Conservation (phyloP, 2,888 invertebrate genomes). For the Nycteola revayana region DNA sequence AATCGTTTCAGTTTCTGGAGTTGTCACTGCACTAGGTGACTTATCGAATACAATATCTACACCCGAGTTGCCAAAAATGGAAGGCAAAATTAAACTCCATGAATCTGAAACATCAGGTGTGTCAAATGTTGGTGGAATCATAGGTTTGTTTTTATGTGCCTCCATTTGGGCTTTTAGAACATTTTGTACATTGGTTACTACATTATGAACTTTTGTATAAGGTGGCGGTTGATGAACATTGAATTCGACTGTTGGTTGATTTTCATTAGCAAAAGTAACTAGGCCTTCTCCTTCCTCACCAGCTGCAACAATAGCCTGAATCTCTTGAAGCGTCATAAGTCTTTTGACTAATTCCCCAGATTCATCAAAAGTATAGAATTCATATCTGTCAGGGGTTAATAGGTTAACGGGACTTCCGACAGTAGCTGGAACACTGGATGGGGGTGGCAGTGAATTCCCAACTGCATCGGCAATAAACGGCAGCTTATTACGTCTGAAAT, state of each 20-base stretch:
- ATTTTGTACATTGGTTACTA: conserved; percentile 91
- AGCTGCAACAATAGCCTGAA: conserved; percentile 91
- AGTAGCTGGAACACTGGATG: conserved; percentile 80
- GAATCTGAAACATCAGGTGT: conserved; percentile 88
- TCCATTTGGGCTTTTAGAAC: conserved; percentile 91
- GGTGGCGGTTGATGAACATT: conserved; percentile 81
- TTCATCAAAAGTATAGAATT: conserved; percentile 93
- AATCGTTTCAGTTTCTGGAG: conserved; percentile 70
- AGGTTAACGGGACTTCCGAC: conserved; percentile 91
- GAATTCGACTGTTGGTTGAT: conserved; percentile 70
- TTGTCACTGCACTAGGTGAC: conserved; percentile 54
- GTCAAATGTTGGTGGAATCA: conserved; percentile 79
- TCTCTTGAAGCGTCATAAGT: conserved; percentile 92
- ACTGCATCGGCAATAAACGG: conserved; percentile 86
- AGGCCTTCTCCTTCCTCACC: conserved; percentile 86
- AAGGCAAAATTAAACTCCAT: conserved; percentile 92
- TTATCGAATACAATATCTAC: conserved; percentile 83
- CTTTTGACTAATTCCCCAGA: conserved; percentile 91
- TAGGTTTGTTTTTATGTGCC: conserved; percentile 78
- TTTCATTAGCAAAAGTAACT: conserved; percentile 74
- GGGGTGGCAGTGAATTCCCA: conserved; percentile 85
- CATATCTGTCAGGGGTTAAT: conserved; percentile 91
- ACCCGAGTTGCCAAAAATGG: conserved; percentile 88
- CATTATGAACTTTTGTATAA: conserved; percentile 88
- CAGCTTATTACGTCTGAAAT: conserved; percentile 66